These are phyloP conservation scores for Ophion costatus DNA, from an alignment of 2,888 invertebrate genomes.

Conservation along the genomic window DNA sequence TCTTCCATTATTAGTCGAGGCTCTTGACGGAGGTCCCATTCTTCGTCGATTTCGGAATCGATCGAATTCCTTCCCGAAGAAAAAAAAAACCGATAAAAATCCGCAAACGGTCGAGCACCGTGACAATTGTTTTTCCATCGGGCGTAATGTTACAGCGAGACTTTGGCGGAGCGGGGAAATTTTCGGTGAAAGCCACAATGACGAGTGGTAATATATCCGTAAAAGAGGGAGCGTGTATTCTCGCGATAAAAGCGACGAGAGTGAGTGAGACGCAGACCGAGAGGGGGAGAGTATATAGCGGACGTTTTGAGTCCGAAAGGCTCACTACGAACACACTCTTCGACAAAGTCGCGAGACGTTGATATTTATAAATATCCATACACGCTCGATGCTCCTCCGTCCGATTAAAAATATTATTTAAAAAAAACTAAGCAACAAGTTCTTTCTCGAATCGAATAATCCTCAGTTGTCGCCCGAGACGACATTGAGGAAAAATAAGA, in stretches of 20 bases:
- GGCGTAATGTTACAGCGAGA: conserved; percentile 7
- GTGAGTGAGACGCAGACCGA: conserved; percentile 61
- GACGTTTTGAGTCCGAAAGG: conserved; percentile 78
- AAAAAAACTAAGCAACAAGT: conserved; percentile 32
- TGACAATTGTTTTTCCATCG: conserved; percentile 56
- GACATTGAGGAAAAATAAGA: conserved; percentile 45
- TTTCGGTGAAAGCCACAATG: conserved; percentile 78
- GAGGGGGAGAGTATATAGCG: conserved; percentile 83
- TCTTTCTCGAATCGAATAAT: neutral
- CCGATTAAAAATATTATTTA: conserved; percentile 12
- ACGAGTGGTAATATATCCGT: conserved; percentile 49
- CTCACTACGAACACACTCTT: conserved; percentile 80
- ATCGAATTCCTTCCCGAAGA: neutral
- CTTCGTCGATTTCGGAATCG: neutral
- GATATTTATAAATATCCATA: conserved; percentile 6
- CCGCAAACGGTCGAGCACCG: neutral
- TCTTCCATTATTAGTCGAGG: neutral
- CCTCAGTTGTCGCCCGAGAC: neutral
- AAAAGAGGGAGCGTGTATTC: conserved; percentile 36
- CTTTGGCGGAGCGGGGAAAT: conserved; percentile 58
- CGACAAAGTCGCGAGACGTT: conserved; percentile 72
- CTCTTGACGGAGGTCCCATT: neutral
- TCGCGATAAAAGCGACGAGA: conserved; percentile 46
- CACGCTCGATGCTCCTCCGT: neutral
- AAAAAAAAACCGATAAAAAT: neutral